Conservation (phyloP, 1,140 invertebrate genomes). For the Sminthurinus signatus region DNA sequence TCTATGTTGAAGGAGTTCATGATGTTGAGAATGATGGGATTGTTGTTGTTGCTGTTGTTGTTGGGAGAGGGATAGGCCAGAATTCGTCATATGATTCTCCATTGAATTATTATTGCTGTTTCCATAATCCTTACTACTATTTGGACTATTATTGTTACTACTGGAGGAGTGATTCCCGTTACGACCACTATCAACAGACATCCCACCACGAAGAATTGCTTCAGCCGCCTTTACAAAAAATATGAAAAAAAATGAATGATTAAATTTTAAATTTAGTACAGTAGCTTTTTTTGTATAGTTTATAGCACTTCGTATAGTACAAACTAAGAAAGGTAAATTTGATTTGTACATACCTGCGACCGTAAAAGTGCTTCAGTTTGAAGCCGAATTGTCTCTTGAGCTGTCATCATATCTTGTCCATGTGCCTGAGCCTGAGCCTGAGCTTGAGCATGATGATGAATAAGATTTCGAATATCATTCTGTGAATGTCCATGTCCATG, state of each 20-base stretch:
- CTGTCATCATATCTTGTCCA: slow-evolving; percentile 52
- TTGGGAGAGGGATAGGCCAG: slow-evolving; percentile 12
- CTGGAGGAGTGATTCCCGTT: slow-evolving; percentile 31
- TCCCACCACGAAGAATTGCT: slow-evolving; percentile 64
- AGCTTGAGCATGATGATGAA: slow-evolving; percentile 33
- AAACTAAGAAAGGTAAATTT: too few species aligned
- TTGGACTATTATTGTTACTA: neutral
- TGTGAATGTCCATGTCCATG: slow-evolving; percentile 15
- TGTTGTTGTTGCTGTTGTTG: slow-evolving; percentile 15
- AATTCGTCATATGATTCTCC: slow-evolving; percentile 28
- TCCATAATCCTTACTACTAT: slow-evolving; percentile 4
- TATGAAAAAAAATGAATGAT: too few species aligned
- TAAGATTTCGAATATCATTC: slow-evolving; percentile 30
- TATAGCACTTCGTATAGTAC: too few species aligned
- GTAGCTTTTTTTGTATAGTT: too few species aligned
- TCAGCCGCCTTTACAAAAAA: too few species aligned
- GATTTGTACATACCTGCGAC: too few species aligned
- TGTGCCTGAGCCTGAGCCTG: slow-evolving; percentile 29
- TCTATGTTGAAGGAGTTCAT: slow-evolving; percentile 18
- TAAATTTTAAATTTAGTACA: too few species aligned
- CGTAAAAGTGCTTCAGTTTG: slow-evolving; percentile 71
- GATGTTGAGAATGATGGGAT: slow-evolving; percentile 14
- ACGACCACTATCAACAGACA: slow-evolving; percentile 53
- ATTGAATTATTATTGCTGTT: slow-evolving; percentile 14
- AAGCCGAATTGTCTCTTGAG: slow-evolving; percentile 58